Percentiles rank a stretch among this genome's conserved stretches.
phyloP scores from a whole-genome alignment of 2,797 vertebrate genomes.

The Nyctibius grandis region DNA sequence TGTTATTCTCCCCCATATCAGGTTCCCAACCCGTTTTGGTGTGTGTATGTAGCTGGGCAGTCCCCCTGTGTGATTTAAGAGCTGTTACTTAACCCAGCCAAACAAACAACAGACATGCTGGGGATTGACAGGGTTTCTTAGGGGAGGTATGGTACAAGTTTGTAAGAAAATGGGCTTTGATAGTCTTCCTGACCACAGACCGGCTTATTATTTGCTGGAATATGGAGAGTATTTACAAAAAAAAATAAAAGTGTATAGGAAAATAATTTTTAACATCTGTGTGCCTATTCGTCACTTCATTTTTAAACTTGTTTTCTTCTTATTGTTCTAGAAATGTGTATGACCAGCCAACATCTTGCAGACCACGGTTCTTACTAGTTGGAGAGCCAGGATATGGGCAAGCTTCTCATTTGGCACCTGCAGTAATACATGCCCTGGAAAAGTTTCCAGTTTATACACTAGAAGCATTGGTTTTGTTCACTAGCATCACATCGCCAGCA shows the following conservation, averaged over 20 bases:
- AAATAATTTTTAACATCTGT: too few relatives aligned
- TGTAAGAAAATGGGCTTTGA: background rate
- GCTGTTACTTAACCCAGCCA: background rate
- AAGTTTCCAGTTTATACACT: constrained; percentile 89
- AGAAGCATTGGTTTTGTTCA: constrained; percentile 87
- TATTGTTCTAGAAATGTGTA: constrained; percentile 77
- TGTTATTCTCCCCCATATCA: background rate
- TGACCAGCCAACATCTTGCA: constrained; percentile 87
- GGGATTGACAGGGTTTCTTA: background rate
- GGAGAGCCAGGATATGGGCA: constrained; percentile 88
- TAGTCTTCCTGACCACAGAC: background rate
- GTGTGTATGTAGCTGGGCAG: background rate
- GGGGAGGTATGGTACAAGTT: background rate
- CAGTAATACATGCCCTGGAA: constrained; percentile 89
- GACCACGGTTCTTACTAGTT: constrained; percentile 86
- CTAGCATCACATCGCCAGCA: constrained; percentile 82
- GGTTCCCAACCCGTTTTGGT: background rate
- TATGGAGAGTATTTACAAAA: background rate
- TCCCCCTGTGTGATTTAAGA: background rate
- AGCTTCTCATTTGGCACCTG: constrained; percentile 89
- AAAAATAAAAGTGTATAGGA: fast-evolving
- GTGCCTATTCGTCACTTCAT: too few relatives aligned
- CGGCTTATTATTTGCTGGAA: too few relatives aligned
- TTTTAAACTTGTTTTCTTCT: background rate
- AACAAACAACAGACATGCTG: background rate